phyloP scores from a whole-genome alignment of 2,888 invertebrate species.

The Caenorhabditis sp. region DNA sequence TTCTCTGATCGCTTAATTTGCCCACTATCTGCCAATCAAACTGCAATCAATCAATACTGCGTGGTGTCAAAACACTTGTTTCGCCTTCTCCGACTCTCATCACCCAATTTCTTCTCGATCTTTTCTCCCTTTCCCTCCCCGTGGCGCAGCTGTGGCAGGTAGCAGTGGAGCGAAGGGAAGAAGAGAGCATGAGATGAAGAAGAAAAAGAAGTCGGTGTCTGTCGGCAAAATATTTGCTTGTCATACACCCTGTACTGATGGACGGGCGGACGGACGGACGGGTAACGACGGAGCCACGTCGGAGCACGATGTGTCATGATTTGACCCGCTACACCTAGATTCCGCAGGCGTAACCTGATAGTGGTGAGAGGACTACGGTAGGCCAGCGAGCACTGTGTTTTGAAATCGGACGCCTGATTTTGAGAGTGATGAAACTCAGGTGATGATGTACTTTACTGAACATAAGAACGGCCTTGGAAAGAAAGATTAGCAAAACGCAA shows the following conservation, averaged over 20 bases:
- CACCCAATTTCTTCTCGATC: conserved; percentile 22
- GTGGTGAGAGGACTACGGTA: neutral
- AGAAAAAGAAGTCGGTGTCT: conserved; percentile 1
- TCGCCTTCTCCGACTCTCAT: conserved; percentile 19
- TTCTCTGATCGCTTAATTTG: conserved; percentile 1
- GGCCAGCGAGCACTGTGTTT: conserved; percentile 3
- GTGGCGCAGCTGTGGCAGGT: conserved; percentile 48
- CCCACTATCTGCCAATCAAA: conserved; percentile 27
- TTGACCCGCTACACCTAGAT: conserved; percentile 42
- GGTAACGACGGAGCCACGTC: conserved; percentile 12
- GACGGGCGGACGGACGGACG: conserved; percentile 1
- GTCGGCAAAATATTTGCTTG: conserved; percentile 49
- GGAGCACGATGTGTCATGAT: conserved; percentile 37
- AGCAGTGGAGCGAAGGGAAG: conserved; percentile 23
- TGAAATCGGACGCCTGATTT: conserved; percentile 29
- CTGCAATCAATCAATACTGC: conserved; percentile 40
- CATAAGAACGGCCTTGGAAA: too few relatives aligned
- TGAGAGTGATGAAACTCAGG: conserved; percentile 2
- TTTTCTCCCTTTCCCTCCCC: neutral
- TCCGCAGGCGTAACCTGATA: conserved; percentile 25
- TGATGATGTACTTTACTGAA: too few relatives aligned
- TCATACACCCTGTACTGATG: conserved; percentile 49
- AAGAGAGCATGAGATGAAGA: too few relatives aligned
- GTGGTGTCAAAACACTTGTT: conserved; percentile 46
- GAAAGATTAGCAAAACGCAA: too few relatives aligned